Percentiles rank a stretch among this genome's conserved stretches.
Conservation (phyloP, 2,797 vertebrate species). For the Peromyscus aztecus region DNA sequence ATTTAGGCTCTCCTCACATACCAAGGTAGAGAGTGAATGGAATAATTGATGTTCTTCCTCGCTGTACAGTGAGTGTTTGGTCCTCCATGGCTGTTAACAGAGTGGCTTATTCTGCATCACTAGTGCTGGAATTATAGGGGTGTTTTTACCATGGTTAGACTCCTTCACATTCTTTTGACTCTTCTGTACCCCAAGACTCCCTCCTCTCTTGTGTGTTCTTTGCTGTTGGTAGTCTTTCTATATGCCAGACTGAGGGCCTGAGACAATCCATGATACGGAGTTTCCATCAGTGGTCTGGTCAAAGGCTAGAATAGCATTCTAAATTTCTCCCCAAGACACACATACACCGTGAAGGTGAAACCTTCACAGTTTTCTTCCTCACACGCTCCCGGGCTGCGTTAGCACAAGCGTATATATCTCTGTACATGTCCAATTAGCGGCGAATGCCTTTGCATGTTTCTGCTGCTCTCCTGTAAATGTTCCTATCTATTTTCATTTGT, state of each 20-base stretch:
- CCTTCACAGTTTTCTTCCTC: not conserved
- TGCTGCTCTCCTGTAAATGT: conserved; percentile 43
- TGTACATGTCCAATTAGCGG: conserved; percentile 54
- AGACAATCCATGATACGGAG: rapidly evolving
- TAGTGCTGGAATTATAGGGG: not conserved
- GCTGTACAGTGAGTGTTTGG: too few relatives aligned
- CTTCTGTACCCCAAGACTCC: not conserved
- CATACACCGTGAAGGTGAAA: not conserved
- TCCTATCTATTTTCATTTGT: conserved; percentile 77
- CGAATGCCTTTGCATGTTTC: conserved; percentile 11
- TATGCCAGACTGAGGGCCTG: not conserved
- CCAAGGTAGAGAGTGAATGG: not conserved
- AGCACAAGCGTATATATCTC: not conserved
- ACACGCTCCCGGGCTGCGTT: not conserved
- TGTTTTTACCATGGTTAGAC: not conserved
- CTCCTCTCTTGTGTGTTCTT: not conserved
- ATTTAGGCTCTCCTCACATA: not conserved
- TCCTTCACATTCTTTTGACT: not conserved
- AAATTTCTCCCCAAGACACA: not conserved
- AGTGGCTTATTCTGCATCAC: not conserved
- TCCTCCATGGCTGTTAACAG: not conserved
- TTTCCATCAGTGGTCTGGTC: not conserved
- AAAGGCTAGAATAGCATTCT: not conserved
- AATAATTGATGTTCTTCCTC: not conserved
- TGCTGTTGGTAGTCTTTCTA: not conserved